These are phyloP conservation scores for Anastrepha obliqua DNA, from an alignment of 1,140 invertebrate genomes.

Conservation along the genomic window DNA sequence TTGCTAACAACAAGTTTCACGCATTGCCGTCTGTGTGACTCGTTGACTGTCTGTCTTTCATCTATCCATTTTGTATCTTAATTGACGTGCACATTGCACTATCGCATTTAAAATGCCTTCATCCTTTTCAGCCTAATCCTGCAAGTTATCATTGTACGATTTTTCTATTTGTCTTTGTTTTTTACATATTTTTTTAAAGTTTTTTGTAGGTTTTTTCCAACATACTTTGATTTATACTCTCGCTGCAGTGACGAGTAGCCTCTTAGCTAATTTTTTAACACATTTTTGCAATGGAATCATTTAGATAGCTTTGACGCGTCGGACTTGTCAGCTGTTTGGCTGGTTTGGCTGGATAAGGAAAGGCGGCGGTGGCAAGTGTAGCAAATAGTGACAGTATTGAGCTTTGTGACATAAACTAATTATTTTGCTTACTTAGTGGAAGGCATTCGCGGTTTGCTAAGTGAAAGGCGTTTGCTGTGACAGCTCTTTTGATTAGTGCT, in stretches of 20 bases:
- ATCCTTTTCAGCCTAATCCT: constrained; percentile 28
- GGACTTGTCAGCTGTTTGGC: not conserved
- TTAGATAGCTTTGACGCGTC: not conserved
- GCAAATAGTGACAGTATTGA: not conserved
- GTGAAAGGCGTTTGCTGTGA: constrained; percentile 2
- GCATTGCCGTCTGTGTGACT: not conserved
- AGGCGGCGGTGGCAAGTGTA: not conserved
- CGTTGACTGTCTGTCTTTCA: constrained; percentile 28
- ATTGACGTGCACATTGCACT: constrained; percentile 44
- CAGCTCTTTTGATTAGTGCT: not conserved
- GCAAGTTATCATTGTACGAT: not conserved
- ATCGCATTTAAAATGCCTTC: constrained; percentile 45
- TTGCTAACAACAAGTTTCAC: not conserved
- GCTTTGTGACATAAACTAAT: not conserved
- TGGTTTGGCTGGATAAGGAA: not conserved
- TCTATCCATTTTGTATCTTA: constrained; percentile 50
- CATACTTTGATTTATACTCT: constrained; percentile 12
- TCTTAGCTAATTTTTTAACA: constrained; percentile 35
- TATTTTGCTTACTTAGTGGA: not conserved
- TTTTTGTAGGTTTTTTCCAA: too few species aligned
- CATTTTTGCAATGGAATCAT: not conserved
- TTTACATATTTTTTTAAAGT: too few species aligned
- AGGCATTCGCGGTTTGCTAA: not conserved
- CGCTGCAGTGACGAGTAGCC: not conserved
- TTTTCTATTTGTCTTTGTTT: too few species aligned